These are phyloP conservation scores for Myiozetetes cayanensis DNA, from an alignment of 2,113 vertebrate genomes.

Conservation along the genomic window DNA sequence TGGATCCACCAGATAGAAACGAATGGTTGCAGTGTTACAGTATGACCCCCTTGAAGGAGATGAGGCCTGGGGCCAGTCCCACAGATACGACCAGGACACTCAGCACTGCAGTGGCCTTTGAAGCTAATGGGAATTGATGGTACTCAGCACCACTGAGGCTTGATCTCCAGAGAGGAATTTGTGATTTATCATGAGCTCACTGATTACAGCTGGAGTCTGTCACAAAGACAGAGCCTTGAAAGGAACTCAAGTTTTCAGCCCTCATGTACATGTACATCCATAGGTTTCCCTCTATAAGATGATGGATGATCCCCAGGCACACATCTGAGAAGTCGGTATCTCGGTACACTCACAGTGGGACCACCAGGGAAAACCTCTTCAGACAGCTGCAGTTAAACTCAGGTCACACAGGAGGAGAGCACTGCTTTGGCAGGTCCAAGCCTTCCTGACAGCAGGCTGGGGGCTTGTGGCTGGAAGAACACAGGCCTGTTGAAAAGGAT, in stretches of 20 bases:
- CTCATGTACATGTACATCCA: background rate
- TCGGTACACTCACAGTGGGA: fast-evolving
- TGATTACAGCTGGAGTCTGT: background rate
- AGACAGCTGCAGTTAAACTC: background rate
- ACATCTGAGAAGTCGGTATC: background rate
- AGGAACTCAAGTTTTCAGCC: background rate
- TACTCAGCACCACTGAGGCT: background rate
- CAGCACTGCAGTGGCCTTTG: background rate
- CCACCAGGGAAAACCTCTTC: background rate
- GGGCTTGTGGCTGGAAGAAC: background rate
- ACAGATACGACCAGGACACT: background rate
- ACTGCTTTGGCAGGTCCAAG: background rate
- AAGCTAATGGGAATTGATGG: background rate
- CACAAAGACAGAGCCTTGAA: background rate
- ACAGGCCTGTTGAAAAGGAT: background rate
- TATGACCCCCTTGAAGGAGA: background rate
- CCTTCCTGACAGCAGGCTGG: background rate
- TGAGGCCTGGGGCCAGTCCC: background rate
- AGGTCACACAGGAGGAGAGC: background rate
- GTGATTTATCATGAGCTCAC: background rate
- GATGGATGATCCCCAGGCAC: background rate
- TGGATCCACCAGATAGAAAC: background rate
- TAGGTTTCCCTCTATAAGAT: background rate
- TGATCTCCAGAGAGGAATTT: background rate
- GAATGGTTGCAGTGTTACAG: background rate